These are phyloP conservation scores for Cantharis nigra DNA, from an alignment of 2,888 invertebrate species.

Conservation along the genomic window DNA sequence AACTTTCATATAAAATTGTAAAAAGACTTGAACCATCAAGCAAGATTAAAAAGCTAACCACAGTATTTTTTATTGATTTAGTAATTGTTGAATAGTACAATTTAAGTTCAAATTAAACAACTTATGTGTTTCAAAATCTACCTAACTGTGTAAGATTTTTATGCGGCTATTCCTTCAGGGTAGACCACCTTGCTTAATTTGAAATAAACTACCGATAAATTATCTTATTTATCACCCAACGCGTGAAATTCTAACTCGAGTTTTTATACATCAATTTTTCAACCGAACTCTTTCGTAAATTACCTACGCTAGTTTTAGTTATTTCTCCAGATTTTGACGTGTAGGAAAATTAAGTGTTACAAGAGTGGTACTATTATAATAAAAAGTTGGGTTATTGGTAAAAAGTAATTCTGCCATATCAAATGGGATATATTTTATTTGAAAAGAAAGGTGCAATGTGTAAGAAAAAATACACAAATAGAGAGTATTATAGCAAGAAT, in stretches of 20 bases:
- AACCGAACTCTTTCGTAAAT: not conserved
- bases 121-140: not conserved
- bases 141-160: not conserved
- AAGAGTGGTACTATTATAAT: not conserved
- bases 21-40: not conserved
- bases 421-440: not conserved
- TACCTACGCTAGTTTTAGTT: not conserved
- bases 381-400: not conserved
- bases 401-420: not conserved
- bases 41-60: not conserved
- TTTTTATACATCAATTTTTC: not conserved
- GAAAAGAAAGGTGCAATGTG: conserved; percentile 25
- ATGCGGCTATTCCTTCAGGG: not conserved
- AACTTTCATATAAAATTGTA: not conserved
- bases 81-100: not conserved
- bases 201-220: conserved; percentile 11
- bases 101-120: not conserved
- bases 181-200: conserved; percentile 11
- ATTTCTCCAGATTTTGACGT: not conserved
- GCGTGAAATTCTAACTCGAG: conserved; percentile 9
- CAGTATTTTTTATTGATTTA: not conserved
- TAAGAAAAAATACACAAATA: conserved; percentile 27
- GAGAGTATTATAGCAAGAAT: not conserved
- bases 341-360: not conserved
- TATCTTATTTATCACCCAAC: conserved; percentile 9